These are phyloP conservation scores for Gymnosoma rotundatum DNA, from an alignment of 2,888 invertebrate genomes.

Conservation along the genomic window DNA sequence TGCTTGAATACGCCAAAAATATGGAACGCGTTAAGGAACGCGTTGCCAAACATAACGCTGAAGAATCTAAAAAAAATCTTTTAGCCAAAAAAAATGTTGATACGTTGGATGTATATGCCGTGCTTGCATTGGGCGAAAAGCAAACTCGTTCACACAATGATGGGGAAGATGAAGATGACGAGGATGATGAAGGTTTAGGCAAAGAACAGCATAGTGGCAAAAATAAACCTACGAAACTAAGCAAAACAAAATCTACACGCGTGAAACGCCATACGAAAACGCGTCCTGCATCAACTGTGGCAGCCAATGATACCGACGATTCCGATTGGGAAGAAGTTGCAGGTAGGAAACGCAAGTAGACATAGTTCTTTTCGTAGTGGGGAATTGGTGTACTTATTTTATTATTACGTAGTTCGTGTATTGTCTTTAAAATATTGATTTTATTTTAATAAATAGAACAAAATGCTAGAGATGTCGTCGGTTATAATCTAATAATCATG, in stretches of 20 bases:
- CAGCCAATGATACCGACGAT: conserved; percentile 84
- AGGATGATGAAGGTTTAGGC: conserved; percentile 58
- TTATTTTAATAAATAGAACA: too few relatives aligned
- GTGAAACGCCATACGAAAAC: conserved; percentile 79
- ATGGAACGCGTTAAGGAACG: conserved; percentile 85
- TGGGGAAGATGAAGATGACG: conserved; percentile 71
- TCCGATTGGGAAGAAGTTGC: conserved; percentile 90
- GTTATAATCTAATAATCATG: too few relatives aligned
- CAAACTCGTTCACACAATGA: conserved; percentile 72
- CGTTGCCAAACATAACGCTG: conserved; percentile 74
- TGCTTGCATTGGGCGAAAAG: conserved; percentile 86
- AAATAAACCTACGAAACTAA: conserved; percentile 75
- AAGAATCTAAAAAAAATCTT: conserved; percentile 42
- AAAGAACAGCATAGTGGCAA: conserved; percentile 53
- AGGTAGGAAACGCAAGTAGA: conserved; percentile 83
- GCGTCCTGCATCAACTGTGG: conserved; percentile 77
- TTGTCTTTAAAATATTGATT: neutral
- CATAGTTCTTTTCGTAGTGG: conserved; percentile 21
- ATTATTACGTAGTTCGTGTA: conserved; percentile 13
- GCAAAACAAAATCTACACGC: conserved; percentile 78
- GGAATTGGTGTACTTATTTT: conserved; percentile 10
- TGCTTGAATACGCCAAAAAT: conserved; percentile 85
- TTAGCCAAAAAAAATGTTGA: conserved; percentile 74
- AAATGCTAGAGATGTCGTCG: too few relatives aligned
- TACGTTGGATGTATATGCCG: conserved; percentile 84